Percentiles rank a stretch among this genome's conserved stretches.
phyloP scores from a whole-genome alignment of 1,140 invertebrate species.

The Microplitis demolitor region DNA sequence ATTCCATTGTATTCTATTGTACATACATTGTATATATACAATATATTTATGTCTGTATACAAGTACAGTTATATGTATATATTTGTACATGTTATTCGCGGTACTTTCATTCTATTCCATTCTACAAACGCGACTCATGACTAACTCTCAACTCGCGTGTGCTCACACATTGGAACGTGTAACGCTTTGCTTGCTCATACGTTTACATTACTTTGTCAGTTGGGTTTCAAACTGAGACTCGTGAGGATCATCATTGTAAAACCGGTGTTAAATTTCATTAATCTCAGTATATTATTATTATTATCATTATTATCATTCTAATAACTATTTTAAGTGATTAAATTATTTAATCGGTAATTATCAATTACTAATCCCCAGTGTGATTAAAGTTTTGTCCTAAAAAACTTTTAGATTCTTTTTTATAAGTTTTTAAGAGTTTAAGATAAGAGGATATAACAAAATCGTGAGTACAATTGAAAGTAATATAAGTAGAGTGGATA shows the following conservation, averaged over 20 bases:
- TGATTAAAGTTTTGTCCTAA: background rate
- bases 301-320: too few relatives aligned
- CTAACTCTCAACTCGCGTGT: constrained; percentile 1
- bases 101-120: too few relatives aligned
- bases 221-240: constrained; percentile 3
- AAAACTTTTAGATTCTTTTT: background rate
- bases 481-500: too few relatives aligned
- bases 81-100: too few relatives aligned
- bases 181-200: background rate
- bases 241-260: constrained; percentile 11
- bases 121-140: too few relatives aligned
- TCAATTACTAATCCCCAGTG: background rate
- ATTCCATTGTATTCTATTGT: too few relatives aligned
- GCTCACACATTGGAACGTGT: constrained; percentile 4
- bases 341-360: background rate
- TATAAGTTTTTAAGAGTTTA: background rate
- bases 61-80: too few relatives aligned
- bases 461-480: too few relatives aligned
- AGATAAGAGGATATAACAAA: too few relatives aligned
- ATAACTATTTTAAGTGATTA: background rate
- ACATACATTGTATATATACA: too few relatives aligned
- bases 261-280: background rate
- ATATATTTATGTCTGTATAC: too few relatives aligned
- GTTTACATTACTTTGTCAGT: constrained; percentile 7
- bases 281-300: too few relatives aligned